Evolutionary conservation across 2,888 invertebrate genomes (phyloP), one percentile per base, ranked within the genome.

Genomic region (Drosophila maculinotata): DNA sequence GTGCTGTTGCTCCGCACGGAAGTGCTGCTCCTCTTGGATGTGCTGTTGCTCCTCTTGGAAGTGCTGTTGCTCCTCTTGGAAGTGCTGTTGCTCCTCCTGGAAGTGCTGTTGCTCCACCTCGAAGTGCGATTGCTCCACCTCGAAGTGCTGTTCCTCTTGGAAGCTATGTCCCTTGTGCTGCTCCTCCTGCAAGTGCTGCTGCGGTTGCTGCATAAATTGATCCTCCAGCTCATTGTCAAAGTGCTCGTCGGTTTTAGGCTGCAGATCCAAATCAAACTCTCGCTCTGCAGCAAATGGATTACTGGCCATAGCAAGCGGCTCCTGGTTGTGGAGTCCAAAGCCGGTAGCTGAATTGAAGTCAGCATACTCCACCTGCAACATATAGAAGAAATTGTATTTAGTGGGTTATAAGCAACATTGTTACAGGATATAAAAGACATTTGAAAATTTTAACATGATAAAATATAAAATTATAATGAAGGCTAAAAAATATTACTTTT

Each of bases 311-410:
- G 44, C 25, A 12, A 20, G 20, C 20, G 45, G 3, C 30, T 64
- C 52, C 1, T 57, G 45, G 30, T 56, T 42, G 54, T 62, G 69
- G 59, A 76, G 54, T 39, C 68, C 71, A 66, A 66, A 65, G 67
- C 68, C 80, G 74, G 80, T 64, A 70, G 75, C 82, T 86, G 80
- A 63, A 64, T 73, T 70, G 17, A 66, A 58, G 47, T 71, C 89
- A 88, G 89, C 82, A 58, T 87, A 74, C 68, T 87, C 85, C 76
- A 70, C 71, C 89, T 90, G 71, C 20, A 64, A 68, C 20, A 26
- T 17, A 6, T 28, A 62, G 36, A 33, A 41, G 56, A 44, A 38
- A 5, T 26, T 28, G 5, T 15, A n/a, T n/a, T n/a, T n/a, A n/a
- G n/a, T n/a, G n/a, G n/a, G n/a, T n/a, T n/a, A n/a, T n/a, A n/a